phyloP scores from a whole-genome alignment of 2,113 vertebrate genomes.

The Corynorhinus townsendii region DNA sequence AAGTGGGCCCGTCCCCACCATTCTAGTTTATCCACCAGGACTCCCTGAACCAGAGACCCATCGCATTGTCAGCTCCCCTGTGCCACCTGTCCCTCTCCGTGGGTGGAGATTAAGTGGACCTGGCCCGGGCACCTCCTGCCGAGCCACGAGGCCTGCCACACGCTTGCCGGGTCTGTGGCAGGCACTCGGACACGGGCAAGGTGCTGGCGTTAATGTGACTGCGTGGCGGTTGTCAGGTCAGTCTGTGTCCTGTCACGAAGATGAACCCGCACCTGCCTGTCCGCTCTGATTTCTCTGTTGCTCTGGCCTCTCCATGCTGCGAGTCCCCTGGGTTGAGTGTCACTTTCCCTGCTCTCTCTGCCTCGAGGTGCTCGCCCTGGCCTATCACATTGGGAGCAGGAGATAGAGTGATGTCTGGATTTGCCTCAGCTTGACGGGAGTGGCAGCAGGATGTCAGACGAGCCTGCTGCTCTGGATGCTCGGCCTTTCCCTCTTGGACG shows the following conservation, averaged over 20 bases:
- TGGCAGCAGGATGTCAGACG: neutral
- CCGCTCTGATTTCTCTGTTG: neutral
- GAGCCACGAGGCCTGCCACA: fast-evolving
- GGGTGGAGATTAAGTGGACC: neutral
- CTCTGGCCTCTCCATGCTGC: neutral
- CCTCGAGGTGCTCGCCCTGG: neutral
- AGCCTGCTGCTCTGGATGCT: neutral
- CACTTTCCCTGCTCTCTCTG: neutral
- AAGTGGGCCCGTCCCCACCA: fast-evolving
- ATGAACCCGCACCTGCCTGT: neutral
- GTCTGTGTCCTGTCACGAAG: neutral
- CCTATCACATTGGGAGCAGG: fast-evolving
- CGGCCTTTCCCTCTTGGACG: neutral
- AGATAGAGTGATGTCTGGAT: neutral
- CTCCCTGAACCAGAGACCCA: neutral
- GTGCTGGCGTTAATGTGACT: constrained; percentile 1
- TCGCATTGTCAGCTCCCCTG: neutral
- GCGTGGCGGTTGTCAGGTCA: neutral
- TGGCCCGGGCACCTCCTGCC: fast-evolving
- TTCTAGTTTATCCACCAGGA: no score
- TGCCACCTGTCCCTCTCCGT: fast-evolving
- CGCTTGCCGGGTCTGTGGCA: fast-evolving
- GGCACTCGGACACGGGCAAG: neutral
- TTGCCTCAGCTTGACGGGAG: neutral
- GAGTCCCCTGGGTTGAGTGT: neutral